Conservation (phyloP, 1,140 invertebrate genomes). For the Drosophila pachea region DNA sequence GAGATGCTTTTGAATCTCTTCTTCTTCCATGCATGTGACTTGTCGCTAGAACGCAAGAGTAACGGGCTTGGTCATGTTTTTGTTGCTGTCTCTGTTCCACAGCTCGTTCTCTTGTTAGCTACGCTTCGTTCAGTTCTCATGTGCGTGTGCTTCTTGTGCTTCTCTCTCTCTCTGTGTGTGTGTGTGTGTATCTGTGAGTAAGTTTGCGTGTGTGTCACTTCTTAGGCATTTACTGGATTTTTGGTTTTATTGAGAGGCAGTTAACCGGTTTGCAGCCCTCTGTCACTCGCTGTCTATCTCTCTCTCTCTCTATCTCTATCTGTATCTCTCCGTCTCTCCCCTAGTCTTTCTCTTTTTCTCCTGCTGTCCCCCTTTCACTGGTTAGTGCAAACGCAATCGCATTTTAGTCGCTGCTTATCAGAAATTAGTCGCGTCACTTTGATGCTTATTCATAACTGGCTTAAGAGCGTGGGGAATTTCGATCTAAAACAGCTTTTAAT, state of each 20-base stretch:
- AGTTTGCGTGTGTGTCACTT: slow-evolving; percentile 46
- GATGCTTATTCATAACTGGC: slow-evolving; percentile 48
- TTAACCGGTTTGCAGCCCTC: slow-evolving; percentile 57
- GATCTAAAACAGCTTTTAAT: slow-evolving; percentile 18
- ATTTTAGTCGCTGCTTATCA: slow-evolving; percentile 43
- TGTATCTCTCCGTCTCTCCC: slow-evolving; percentile 20
- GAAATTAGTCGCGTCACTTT: slow-evolving; percentile 39
- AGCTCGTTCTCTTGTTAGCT: slow-evolving; percentile 26
- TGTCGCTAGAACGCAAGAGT: slow-evolving; percentile 46
- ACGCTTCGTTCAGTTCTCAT: slow-evolving; percentile 30
- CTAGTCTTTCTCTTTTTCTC: background rate
- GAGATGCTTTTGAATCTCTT: slow-evolving; percentile 41
- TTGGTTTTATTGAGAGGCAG: slow-evolving; percentile 50
- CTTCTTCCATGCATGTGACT: slow-evolving; percentile 43
- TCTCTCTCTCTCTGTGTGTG: no score
- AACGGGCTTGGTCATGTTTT: slow-evolving; percentile 40
- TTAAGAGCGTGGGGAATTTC: slow-evolving; percentile 17
- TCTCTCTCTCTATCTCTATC: slow-evolving; percentile 15
- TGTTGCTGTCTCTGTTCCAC: slow-evolving; percentile 18
- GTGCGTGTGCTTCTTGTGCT: slow-evolving; percentile 32
- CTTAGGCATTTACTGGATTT: slow-evolving; percentile 62
- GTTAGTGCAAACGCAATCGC: slow-evolving; percentile 24
- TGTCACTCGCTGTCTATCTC: slow-evolving; percentile 9
- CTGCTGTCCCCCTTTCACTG: slow-evolving; percentile 19
- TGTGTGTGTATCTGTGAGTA: background rate